Evolutionary conservation across 2,113 vertebrate genomes (phyloP).

Genomic region (Tupaia tana): DNA sequence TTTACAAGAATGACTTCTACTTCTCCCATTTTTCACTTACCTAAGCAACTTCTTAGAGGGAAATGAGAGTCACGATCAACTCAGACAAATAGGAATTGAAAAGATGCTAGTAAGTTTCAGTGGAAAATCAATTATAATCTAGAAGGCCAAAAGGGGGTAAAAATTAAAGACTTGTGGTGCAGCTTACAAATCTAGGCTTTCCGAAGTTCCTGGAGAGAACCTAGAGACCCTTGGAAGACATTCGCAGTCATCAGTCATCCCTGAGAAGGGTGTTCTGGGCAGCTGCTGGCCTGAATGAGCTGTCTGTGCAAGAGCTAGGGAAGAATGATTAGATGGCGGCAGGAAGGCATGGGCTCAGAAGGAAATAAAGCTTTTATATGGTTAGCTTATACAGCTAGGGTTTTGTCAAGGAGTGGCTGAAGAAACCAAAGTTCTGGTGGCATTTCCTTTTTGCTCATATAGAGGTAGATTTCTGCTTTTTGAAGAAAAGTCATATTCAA

Average conservation of each 20-base stretch:
- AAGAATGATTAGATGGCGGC: slow-evolving; percentile 48
- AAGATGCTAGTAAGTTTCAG: slow-evolving; percentile 38
- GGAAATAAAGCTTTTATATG: slow-evolving; percentile 55
- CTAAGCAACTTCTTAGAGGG: neutral
- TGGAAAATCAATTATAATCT: slow-evolving; percentile 66
- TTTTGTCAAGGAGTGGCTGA: neutral
- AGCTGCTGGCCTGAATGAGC: neutral
- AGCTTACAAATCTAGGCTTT: slow-evolving; percentile 55
- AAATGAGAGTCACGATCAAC: neutral
- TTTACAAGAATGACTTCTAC: neutral
- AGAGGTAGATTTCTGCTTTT: neutral
- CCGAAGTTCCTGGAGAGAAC: slow-evolving; percentile 14
- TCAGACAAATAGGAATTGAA: slow-evolving; percentile 48
- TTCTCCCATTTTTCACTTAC: neutral
- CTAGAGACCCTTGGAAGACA: neutral
- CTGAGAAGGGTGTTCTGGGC: neutral
- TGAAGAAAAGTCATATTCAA: neutral
- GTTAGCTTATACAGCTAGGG: neutral
- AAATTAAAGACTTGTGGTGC: neutral
- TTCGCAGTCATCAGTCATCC: neutral
- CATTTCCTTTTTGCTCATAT: neutral
- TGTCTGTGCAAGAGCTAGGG: neutral
- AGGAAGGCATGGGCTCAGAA: neutral
- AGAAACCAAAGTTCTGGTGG: neutral
- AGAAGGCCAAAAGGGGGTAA: slow-evolving; percentile 13